Percentiles rank a stretch among this genome's conserved stretches.
These are phyloP conservation scores for Homalodisca vitripennis DNA, from an alignment of 1,140 invertebrate genomes.

Conservation along the genomic window DNA sequence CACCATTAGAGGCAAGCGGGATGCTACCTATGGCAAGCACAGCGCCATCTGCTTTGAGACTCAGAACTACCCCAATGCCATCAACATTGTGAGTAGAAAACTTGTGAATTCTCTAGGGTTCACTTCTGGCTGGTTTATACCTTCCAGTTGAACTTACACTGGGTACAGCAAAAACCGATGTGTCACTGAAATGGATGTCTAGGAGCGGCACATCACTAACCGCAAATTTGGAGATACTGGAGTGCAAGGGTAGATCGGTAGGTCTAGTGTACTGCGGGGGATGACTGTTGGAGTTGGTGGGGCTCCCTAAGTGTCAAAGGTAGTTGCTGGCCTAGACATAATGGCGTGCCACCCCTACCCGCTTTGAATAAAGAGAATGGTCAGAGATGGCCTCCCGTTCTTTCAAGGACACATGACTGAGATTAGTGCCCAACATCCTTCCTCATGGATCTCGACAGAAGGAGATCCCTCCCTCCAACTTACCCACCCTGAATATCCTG, in stretches of 20 bases:
- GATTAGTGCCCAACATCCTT: too few relatives aligned
- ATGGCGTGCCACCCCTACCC: too few relatives aligned
- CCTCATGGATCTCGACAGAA: too few relatives aligned
- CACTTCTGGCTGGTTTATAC: not conserved
- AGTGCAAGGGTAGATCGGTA: not conserved
- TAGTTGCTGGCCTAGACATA: too few relatives aligned
- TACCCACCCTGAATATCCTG: too few relatives aligned
- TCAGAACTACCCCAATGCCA: conserved; percentile 88
- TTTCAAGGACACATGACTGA: too few relatives aligned
- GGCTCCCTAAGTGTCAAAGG: too few relatives aligned
- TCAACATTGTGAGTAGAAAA: conserved; percentile 68
- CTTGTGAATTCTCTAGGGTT: not conserved
- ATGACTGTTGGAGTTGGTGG: too few relatives aligned
- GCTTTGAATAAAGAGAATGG: too few relatives aligned
- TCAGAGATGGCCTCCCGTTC: too few relatives aligned
- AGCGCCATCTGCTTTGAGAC: conserved; percentile 87
- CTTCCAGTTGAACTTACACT: not conserved
- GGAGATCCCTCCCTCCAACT: too few relatives aligned
- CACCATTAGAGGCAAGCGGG: conserved; percentile 64
- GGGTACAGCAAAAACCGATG: not conserved
- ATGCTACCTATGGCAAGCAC: conserved; percentile 69
- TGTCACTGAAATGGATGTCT: not conserved
- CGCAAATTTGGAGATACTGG: not conserved
- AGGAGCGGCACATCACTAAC: too few relatives aligned
- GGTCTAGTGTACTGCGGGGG: not conserved